Percentiles rank a stretch among this genome's conserved stretches.
Evolutionary conservation across 2,888 invertebrate species (phyloP).

Genomic region (Caradrina clavipalpis): DNA sequence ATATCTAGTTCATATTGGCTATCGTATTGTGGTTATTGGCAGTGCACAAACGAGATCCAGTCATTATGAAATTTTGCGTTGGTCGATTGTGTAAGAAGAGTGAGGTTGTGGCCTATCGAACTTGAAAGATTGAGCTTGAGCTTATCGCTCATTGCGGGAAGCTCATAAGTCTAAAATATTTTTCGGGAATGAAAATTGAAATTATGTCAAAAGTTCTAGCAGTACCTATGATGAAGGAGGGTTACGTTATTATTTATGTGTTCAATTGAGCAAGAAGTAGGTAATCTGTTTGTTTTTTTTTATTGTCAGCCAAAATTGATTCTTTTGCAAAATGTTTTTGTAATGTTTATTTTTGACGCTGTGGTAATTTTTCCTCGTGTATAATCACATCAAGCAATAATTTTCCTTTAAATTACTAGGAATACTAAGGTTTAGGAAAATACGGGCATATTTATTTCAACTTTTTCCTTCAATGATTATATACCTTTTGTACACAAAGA

Average conservation of each 20-base stretch:
- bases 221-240: no score
- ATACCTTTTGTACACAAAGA: background rate
- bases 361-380: background rate
- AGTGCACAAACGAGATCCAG: constrained; percentile 4
- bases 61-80: constrained; percentile 16
- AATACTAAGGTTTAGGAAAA: background rate
- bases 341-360: background rate
- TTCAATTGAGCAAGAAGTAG: no score
- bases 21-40: constrained; percentile 10
- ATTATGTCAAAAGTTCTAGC: no score
- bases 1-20: constrained; percentile 10
- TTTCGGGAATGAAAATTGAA: no score
- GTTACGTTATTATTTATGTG: no score
- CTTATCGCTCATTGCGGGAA: no score
- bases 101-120: constrained; percentile 3
- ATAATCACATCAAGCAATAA: background rate
- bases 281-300: no score
- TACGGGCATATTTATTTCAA: background rate
- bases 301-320: no score
- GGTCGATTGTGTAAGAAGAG: background rate
- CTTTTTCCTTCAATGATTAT: constrained; percentile 2
- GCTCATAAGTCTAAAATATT: no score
- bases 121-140: background rate
- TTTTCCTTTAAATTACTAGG: background rate
- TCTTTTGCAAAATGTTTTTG: background rate